phyloP scores from a whole-genome alignment of 2,888 invertebrate species.

The Rhabditoides inermis region DNA sequence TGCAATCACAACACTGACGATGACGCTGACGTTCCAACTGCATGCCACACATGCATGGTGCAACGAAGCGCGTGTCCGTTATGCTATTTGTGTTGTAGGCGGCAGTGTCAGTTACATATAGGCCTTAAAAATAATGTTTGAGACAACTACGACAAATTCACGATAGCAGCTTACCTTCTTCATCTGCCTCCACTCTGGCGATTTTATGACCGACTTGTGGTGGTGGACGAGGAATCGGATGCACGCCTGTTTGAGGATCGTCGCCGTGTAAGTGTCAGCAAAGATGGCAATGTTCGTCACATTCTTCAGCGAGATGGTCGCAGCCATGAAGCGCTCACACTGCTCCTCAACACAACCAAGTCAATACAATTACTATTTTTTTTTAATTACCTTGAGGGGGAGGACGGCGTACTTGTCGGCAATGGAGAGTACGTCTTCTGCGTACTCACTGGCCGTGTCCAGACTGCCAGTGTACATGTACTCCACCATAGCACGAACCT shows the following conservation, averaged over 20 bases:
- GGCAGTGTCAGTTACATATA: no score
- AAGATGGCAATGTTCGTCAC: constrained; percentile 29
- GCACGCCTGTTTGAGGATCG: constrained; percentile 20
- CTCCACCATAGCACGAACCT: constrained; percentile 44
- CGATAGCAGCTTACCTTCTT: constrained; percentile 17
- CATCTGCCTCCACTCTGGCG: constrained; percentile 37
- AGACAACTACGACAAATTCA: not conserved
- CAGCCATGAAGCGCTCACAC: constrained; percentile 37
- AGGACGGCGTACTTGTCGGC: constrained; percentile 47
- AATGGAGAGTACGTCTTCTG: constrained; percentile 43
- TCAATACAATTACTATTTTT: no score
- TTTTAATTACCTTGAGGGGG: constrained; percentile 32
- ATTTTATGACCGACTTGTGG: constrained; percentile 33
- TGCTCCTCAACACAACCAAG: no score
- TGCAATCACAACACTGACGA: no score
- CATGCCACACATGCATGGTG: no score
- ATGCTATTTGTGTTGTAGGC: no score
- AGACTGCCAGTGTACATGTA: constrained; percentile 43
- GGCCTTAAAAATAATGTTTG: not conserved
- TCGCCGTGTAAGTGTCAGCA: constrained; percentile 36
- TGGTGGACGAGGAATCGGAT: constrained; percentile 32
- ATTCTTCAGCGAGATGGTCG: constrained; percentile 27
- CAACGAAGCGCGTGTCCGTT: no score
- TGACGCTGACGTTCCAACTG: no score
- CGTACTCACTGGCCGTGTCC: constrained; percentile 16